phyloP scores from a whole-genome alignment of 2,113 vertebrate species.

The Gopherus flavomarginatus region DNA sequence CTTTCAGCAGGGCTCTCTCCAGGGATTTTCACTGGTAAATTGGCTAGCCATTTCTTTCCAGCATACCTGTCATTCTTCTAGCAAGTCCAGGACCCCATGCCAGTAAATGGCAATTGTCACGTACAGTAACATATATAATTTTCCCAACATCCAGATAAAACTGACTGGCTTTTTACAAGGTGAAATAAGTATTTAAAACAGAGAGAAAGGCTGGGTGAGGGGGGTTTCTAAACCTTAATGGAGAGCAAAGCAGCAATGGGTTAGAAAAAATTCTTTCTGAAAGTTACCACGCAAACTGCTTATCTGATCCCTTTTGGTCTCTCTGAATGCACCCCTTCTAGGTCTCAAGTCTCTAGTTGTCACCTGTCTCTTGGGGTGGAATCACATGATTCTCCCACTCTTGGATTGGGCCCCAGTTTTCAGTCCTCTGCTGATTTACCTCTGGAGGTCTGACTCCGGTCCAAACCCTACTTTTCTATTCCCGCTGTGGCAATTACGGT shows the following conservation, averaged over 20 bases:
- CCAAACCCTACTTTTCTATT: not conserved
- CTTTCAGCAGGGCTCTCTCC: constrained; percentile 33
- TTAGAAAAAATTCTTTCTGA: not conserved
- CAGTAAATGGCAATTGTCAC: constrained; percentile 51
- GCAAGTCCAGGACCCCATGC: constrained; percentile 1
- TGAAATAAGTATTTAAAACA: not conserved
- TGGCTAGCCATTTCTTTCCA: not conserved
- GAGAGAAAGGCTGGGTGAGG: not conserved
- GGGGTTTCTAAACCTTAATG: not conserved
- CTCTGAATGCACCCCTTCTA: not conserved
- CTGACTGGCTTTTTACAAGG: not conserved
- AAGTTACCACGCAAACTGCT: not conserved
- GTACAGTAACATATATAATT: constrained; percentile 45
- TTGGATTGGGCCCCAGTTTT: not conserved
- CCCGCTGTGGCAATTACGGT: accelerated
- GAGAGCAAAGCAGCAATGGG: not conserved
- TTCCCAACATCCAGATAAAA: constrained; percentile 2
- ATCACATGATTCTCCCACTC: not conserved
- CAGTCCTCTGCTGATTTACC: not conserved
- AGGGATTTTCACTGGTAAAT: constrained; percentile 37
- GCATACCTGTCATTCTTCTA: constrained; percentile 26
- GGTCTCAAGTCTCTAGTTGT: not conserved
- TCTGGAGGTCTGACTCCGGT: not conserved
- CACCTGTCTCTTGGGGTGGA: not conserved
- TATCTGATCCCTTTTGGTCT: not conserved